Evolutionary conservation across 2,113 vertebrate genomes (phyloP), one percentile per base, ranked within the genome.

Genomic region (Cyanoramphus novaezelandiae): DNA sequence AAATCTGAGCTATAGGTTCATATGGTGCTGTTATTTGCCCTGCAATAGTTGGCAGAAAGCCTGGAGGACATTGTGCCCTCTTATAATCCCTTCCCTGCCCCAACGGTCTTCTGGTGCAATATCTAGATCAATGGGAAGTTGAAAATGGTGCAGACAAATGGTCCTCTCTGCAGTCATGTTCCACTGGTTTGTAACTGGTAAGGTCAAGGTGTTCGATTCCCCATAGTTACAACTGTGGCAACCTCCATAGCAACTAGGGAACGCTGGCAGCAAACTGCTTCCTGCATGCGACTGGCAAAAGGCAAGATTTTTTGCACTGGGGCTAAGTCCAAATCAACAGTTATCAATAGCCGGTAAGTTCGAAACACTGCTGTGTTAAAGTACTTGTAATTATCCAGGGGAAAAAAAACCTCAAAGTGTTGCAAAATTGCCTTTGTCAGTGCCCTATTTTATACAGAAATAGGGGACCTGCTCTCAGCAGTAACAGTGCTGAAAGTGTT

Each of bases 201-300:
- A 84, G n/a, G 57, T 77, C 52, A 80, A 75, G 39, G 3, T 79
- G 39, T 17, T 86, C 10, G 1, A 8, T 81, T 81, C 81, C 82
- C 75, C 63, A 63, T 52, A 84, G 62, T 60, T 89, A 27, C 2
- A n/a, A 9, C 94, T 88, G 74, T 91, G 86, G 92, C 88, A 96
- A 96, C 95, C 63, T 93, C 88, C 97, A 3, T 89, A 94, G 97
- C 96, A 98, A 98, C 97, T 20, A 60, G 72, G 89, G 97, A 96
- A 97, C 96, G 71, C 82, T 55, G 70, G 46, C 90, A 81, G 60
- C 72, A 55, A 80, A 71, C 7, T 20, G 57, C 57, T 92, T 27
- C 84, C 33, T 39, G 37, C 28, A 1, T 39, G 31, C 19, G 4
- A 5, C 50, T 7, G 76, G 47, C 5, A 59, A 16, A 88, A 68